These are phyloP conservation scores for Pedionomus torquatus DNA, from an alignment of 2,113 vertebrate genomes.

Conservation along the genomic window DNA sequence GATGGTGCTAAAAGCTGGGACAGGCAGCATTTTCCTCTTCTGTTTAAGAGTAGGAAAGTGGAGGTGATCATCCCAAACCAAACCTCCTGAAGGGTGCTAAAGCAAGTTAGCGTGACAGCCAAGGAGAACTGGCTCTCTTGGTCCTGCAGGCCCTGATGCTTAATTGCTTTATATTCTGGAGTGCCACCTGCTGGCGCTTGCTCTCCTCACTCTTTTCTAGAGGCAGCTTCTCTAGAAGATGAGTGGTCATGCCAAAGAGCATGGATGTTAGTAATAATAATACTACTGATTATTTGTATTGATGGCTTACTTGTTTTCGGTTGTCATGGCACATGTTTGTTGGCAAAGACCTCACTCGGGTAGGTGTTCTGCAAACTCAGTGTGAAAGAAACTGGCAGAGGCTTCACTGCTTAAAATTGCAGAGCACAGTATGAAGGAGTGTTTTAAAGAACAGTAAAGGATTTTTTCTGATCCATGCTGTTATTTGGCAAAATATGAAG, in stretches of 20 bases:
- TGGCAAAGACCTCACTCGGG: background rate
- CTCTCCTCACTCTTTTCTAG: background rate
- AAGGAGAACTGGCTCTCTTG: background rate
- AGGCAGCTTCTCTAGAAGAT: background rate
- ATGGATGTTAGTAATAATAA: background rate
- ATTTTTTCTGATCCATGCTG: conserved; percentile 1
- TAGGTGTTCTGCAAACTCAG: background rate
- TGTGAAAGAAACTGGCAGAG: background rate
- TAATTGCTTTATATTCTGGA: background rate
- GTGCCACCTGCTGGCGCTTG: conserved; percentile 45
- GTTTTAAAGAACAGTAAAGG: background rate
- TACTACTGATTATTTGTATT: background rate
- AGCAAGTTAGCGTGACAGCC: background rate
- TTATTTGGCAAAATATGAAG: background rate
- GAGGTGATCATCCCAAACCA: background rate
- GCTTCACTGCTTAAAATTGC: background rate
- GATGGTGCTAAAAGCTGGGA: background rate
- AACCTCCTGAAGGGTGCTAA: background rate
- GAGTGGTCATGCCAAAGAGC: background rate
- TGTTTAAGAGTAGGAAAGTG: background rate
- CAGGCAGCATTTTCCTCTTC: background rate
- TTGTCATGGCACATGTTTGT: background rate
- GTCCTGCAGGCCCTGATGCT: background rate
- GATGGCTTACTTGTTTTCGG: background rate
- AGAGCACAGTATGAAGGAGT: background rate